phyloP scores from a whole-genome alignment of 2,888 invertebrate genomes.

The Drosophila formosana region DNA sequence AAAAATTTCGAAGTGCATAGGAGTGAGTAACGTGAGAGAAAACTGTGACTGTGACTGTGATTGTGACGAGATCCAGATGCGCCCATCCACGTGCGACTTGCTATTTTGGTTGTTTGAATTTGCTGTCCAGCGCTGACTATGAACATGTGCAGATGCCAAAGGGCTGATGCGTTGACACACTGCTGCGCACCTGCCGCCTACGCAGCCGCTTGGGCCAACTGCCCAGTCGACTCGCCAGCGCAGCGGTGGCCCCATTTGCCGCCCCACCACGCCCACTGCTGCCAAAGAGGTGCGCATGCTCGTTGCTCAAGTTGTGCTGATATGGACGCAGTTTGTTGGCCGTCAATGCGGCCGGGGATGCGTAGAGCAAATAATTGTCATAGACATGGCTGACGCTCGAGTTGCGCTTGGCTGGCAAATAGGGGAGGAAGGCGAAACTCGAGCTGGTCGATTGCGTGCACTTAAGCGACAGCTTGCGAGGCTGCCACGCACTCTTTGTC shows the following conservation, averaged over 20 bases:
- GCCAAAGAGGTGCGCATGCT: conserved; percentile 78
- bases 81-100: conserved; percentile 52
- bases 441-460: conserved; percentile 82
- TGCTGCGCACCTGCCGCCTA: conserved; percentile 78
- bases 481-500: not conserved
- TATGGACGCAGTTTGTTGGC: conserved; percentile 70
- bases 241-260: conserved; percentile 18
- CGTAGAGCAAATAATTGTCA: conserved; percentile 83
- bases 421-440: conserved; percentile 83
- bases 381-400: conserved; percentile 84
- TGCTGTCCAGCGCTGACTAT: conserved; percentile 81
- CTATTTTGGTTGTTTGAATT: conserved; percentile 23
- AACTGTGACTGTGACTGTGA: conserved; percentile 38
- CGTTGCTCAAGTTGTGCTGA: conserved; percentile 77
- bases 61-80: conserved; percentile 69
- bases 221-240: conserved; percentile 47
- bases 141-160: conserved; percentile 85
- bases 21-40: conserved; percentile 35
- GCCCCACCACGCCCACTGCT: conserved; percentile 27
- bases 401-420: conserved; percentile 82
- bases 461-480: conserved; percentile 73
- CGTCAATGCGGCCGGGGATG: conserved; percentile 63
- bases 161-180: conserved; percentile 83
- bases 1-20: conserved; percentile 43
- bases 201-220: conserved; percentile 66